A percentile compares a stretch with the other conserved stretches of the same genome.
Conservation (phyloP, 2,797 vertebrate species). For the Thamnophis elegans region DNA sequence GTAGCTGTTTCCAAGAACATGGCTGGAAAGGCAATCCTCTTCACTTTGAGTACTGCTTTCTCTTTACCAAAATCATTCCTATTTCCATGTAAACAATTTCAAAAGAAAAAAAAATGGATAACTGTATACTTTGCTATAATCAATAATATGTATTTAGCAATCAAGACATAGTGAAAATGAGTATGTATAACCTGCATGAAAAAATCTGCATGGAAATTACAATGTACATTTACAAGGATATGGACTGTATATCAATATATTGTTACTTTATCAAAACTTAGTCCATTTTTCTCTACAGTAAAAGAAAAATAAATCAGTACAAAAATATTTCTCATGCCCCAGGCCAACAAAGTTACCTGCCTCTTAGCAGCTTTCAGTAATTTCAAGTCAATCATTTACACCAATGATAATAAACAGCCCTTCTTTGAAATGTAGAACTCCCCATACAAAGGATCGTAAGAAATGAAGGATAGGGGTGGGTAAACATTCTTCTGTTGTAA, state of each 20-base stretch:
- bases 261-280: not conserved
- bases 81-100: not conserved
- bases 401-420: not conserved
- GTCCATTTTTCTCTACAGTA: not conserved
- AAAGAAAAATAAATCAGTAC: not conserved
- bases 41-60: not conserved
- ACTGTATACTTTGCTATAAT: not conserved
- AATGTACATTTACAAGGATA: not conserved
- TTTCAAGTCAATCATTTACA: not conserved
- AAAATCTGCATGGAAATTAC: not conserved
- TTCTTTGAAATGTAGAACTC: not conserved
- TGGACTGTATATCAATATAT: not conserved
- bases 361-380: not conserved
- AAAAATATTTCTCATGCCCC: not conserved
- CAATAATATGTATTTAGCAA: not conserved
- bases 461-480: not conserved
- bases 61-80: not conserved
- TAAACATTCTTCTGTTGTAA: not conserved
- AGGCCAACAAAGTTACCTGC: not conserved
- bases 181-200: not conserved
- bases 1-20: not conserved
- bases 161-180: not conserved
- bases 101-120: not conserved
- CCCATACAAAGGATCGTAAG: not conserved
- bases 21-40: not conserved